Percentiles rank a stretch among this genome's conserved stretches.
Evolutionary conservation across 2,888 invertebrate genomes (phyloP).

Genomic region (Dermolepida albohirtum): DNA sequence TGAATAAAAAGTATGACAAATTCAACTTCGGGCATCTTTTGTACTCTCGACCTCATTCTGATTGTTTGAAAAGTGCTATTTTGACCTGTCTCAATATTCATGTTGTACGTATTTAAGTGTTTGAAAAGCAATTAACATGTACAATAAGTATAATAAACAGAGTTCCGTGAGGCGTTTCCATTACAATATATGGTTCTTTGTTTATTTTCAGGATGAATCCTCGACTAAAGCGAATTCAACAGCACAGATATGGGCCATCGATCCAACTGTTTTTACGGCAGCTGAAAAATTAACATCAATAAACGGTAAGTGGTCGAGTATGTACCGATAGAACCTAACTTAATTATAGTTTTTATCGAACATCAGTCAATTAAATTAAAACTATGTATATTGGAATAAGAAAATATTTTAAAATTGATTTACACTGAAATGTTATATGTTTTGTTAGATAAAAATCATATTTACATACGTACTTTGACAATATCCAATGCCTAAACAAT

Average conservation of each 20-base stretch:
- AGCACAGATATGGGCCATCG: slow-evolving; percentile 59
- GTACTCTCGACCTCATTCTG: too few species aligned
- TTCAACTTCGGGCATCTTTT: too few species aligned
- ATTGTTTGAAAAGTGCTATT: too few species aligned
- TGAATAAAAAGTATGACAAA: too few species aligned
- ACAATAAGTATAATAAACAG: slow-evolving; percentile 10
- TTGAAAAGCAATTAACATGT: background rate
- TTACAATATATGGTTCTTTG: background rate
- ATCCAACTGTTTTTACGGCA: slow-evolving; percentile 55
- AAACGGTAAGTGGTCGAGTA: slow-evolving; percentile 50
- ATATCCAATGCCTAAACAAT: too few species aligned
- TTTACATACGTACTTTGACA: too few species aligned
- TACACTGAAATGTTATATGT: too few species aligned
- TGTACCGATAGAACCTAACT: background rate
- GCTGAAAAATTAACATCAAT: slow-evolving; percentile 50
- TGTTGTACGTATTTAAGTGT: background rate
- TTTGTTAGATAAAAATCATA: too few species aligned
- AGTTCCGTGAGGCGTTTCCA: slow-evolving; percentile 1
- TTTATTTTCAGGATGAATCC: slow-evolving; percentile 56
- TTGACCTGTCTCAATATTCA: too few species aligned
- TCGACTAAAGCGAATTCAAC: slow-evolving; percentile 51
- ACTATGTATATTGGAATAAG: too few species aligned
- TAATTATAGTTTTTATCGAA: slow-evolving; percentile 11
- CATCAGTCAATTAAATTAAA: background rate
- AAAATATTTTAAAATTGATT: too few species aligned